Evolutionary conservation across 2,797 vertebrate species (phyloP).

Genomic region (Fundulus diaphanus): DNA sequence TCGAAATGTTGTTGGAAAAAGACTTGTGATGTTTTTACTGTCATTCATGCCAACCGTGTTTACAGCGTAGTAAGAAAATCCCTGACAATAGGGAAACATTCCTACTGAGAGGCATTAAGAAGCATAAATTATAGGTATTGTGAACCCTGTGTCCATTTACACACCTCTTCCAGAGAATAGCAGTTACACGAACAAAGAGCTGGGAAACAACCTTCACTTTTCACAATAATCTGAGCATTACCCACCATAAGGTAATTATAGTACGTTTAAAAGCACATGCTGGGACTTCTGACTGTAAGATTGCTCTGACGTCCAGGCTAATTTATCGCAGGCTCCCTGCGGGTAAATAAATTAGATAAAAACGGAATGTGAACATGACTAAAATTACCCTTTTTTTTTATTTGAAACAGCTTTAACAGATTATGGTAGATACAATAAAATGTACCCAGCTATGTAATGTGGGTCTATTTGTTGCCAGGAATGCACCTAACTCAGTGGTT

Average conservation of each 20-base stretch:
- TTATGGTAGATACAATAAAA: slow-evolving; percentile 13
- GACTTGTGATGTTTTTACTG: not conserved
- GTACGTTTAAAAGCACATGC: not conserved
- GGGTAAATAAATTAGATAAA: not conserved
- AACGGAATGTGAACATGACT: not conserved
- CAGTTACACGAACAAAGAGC: slow-evolving; percentile 4
- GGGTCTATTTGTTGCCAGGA: slow-evolving; percentile 10
- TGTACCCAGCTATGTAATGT: slow-evolving; percentile 6
- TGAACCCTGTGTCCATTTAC: not conserved
- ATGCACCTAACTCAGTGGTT: not conserved
- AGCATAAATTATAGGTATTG: slow-evolving; percentile 31
- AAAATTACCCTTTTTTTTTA: slow-evolving; percentile 19
- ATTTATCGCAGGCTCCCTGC: not conserved
- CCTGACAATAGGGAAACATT: not conserved
- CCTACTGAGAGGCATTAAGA: slow-evolving; percentile 2
- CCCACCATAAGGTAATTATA: slow-evolving; percentile 11
- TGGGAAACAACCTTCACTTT: slow-evolving; percentile 29
- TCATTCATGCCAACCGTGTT: not conserved
- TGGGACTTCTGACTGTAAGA: not conserved
- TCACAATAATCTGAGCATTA: slow-evolving; percentile 9
- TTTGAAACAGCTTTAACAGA: slow-evolving; percentile 31
- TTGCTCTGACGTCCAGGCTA: not conserved
- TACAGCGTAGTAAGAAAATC: not conserved
- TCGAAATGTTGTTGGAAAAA: too few relatives aligned
- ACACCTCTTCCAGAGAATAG: not conserved